Evolutionary conservation across 2,113 vertebrate genomes (phyloP).

Genomic region (Castor canadensis): DNA sequence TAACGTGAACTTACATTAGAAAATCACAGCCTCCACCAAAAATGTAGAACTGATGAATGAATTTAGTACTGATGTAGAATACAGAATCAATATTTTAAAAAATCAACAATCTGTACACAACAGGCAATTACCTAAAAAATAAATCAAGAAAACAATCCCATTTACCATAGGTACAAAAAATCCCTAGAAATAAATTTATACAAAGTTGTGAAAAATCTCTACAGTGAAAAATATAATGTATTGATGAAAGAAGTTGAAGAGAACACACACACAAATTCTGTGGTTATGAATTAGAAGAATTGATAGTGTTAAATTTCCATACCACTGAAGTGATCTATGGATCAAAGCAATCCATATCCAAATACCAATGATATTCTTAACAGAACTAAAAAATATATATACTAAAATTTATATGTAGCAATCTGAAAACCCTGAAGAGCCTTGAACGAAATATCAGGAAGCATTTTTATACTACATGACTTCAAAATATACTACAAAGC

Average conservation of each 20-base stretch:
- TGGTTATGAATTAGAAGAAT: too few species aligned
- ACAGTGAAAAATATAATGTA: not conserved
- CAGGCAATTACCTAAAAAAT: not conserved
- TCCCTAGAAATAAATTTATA: too few species aligned
- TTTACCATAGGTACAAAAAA: too few species aligned
- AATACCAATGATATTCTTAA: not conserved
- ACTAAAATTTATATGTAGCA: not conserved
- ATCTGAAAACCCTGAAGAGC: not conserved
- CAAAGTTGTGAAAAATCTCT: not conserved
- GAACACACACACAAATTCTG: not conserved
- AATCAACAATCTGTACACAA: not conserved
- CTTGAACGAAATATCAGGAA: not conserved
- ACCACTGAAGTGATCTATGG: too few species aligned
- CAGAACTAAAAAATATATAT: not conserved
- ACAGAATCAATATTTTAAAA: not conserved
- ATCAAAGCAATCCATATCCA: too few species aligned
- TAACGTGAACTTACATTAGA: not conserved
- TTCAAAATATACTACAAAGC: not conserved
- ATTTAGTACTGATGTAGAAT: too few species aligned
- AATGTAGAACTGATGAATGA: not conserved
- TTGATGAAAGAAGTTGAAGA: not conserved
- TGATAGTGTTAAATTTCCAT: too few species aligned
- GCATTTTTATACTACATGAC: not conserved
- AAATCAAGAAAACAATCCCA: too few species aligned
- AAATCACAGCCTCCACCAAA: not conserved